Percentiles rank a stretch among this genome's conserved stretches.
Evolutionary conservation across 2,797 vertebrate genomes (phyloP).

Genomic region (Momotus momota): DNA sequence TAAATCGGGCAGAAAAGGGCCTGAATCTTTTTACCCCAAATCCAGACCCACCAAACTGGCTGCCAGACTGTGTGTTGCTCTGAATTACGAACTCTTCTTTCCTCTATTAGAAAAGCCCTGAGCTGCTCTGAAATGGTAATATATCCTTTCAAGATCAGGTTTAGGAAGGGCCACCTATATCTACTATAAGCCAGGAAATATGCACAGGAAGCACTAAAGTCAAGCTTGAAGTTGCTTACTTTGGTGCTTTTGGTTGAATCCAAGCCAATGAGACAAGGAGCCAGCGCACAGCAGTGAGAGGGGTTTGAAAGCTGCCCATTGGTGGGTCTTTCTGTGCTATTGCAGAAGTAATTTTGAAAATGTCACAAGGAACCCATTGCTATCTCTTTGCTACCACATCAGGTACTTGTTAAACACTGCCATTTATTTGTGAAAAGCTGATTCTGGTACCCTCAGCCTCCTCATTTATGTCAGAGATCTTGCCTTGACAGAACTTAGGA

Average conservation of each 20-base stretch:
- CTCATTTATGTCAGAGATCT: neutral
- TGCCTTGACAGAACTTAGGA: neutral
- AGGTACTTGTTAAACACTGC: neutral
- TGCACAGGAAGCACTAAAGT: neutral
- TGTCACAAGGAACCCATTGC: neutral
- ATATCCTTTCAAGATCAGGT: neutral
- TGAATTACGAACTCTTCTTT: neutral
- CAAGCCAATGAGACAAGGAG: neutral
- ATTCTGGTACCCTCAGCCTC: neutral
- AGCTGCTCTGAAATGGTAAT: neutral
- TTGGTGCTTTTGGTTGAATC: neutral
- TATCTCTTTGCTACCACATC: neutral
- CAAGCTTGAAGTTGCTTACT: neutral
- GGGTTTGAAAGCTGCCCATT: neutral
- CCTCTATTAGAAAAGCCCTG: neutral
- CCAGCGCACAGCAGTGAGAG: neutral
- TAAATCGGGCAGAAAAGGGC: neutral
- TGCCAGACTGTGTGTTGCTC: neutral
- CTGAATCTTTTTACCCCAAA: neutral
- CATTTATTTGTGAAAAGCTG: neutral
- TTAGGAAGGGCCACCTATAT: neutral
- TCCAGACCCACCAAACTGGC: neutral
- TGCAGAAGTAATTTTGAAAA: neutral
- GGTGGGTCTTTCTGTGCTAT: neutral
- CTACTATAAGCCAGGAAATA: neutral